Evolutionary conservation across 2,113 vertebrate genomes (phyloP).

Genomic region (Podarcis raffonei): DNA sequence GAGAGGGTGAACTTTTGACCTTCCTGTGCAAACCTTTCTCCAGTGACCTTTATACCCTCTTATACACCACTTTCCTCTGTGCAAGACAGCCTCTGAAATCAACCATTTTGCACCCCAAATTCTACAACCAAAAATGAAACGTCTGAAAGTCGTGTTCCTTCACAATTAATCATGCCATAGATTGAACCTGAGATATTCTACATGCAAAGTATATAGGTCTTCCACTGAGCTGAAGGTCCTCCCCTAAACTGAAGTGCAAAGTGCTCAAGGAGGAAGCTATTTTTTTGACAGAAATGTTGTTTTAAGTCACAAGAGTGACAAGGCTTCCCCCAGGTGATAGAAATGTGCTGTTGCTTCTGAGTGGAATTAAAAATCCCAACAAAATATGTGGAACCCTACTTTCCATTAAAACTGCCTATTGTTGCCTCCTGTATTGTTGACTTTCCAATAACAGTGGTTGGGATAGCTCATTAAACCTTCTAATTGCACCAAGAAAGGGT

Average conservation of each 20-base stretch:
- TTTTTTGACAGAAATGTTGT: not conserved
- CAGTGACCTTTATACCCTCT: too few species aligned
- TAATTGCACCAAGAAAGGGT: constrained; percentile 19
- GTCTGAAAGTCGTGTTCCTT: not conserved
- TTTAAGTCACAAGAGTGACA: not conserved
- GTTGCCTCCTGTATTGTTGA: not conserved
- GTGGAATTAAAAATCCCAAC: not conserved
- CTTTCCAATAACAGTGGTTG: not conserved
- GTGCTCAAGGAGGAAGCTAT: not conserved
- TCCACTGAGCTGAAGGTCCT: not conserved
- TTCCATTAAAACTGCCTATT: constrained; percentile 36
- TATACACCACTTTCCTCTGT: too few species aligned
- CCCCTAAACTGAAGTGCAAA: not conserved
- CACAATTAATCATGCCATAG: too few species aligned
- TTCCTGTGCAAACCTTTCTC: too few species aligned
- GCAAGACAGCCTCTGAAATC: too few species aligned
- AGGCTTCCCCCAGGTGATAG: not conserved
- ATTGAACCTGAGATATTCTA: not conserved
- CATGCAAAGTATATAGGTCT: not conserved
- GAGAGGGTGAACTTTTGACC: too few species aligned
- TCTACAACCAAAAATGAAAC: too few species aligned
- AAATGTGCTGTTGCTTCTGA: not conserved
- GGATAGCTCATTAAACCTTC: not conserved
- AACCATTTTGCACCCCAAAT: too few species aligned
- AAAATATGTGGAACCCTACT: not conserved